These are phyloP conservation scores for Argyra leucocephala DNA, from an alignment of 2,888 invertebrate genomes.

Conservation along the genomic window DNA sequence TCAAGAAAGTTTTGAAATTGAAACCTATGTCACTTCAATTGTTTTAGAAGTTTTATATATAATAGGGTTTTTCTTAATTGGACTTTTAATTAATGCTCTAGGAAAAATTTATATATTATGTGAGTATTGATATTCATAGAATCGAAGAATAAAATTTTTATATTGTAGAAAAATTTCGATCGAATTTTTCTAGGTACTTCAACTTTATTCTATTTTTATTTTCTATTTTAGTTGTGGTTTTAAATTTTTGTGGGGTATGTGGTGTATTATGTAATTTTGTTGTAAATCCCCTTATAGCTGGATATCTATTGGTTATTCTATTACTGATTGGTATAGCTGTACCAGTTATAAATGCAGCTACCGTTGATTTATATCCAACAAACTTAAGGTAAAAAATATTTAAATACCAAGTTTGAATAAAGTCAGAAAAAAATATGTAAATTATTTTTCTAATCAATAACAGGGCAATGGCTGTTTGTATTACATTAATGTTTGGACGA, in stretches of 20 bases:
- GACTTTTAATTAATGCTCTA: slow-evolving; percentile 21
- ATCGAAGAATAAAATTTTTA: neutral
- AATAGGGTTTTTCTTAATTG: slow-evolving; percentile 21
- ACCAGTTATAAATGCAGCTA: slow-evolving; percentile 33
- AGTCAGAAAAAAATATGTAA: neutral
- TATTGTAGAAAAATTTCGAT: neutral
- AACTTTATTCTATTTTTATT: neutral
- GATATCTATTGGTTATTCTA: slow-evolving; percentile 31
- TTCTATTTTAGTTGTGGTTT: slow-evolving; percentile 27
- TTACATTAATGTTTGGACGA: slow-evolving; percentile 48
- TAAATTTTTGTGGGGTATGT: slow-evolving; percentile 29
- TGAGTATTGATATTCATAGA: slow-evolving; percentile 23
- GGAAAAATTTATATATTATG: slow-evolving; percentile 29
- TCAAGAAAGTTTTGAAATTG: slow-evolving; percentile 20
- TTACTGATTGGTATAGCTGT: slow-evolving; percentile 30
- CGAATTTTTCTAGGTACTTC: too few relatives aligned
- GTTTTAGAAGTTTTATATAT: slow-evolving; percentile 22
- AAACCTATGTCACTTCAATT: slow-evolving; percentile 21
- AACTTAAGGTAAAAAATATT: slow-evolving; percentile 36
- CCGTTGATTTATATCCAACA: slow-evolving; percentile 38
- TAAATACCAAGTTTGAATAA: neutral
- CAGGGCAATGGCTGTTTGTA: slow-evolving; percentile 47
- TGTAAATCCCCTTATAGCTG: slow-evolving; percentile 26
- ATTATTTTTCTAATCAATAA: slow-evolving; percentile 18
- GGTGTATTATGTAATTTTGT: slow-evolving; percentile 29